phyloP scores from a whole-genome alignment of 2,113 vertebrate genomes.

The Poeciliopsis turrubarensis region DNA sequence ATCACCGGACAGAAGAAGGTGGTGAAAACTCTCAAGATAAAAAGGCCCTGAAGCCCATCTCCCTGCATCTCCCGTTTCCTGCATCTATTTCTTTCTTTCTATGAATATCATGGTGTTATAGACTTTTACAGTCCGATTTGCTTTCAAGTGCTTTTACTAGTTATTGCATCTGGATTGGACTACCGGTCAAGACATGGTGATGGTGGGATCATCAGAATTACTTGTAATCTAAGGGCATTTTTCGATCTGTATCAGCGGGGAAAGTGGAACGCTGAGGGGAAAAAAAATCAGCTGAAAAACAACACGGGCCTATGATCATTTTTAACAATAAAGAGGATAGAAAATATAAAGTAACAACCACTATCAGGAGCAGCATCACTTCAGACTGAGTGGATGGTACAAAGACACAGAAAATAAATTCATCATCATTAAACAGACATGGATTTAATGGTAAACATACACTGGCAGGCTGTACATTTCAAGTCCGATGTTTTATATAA shows the following conservation, averaged over 20 bases:
- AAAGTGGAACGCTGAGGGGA: not conserved
- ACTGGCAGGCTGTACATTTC: slow-evolving; percentile 12
- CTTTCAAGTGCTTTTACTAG: slow-evolving; percentile 48
- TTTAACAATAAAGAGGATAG: not conserved
- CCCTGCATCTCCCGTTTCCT: slow-evolving; percentile 50
- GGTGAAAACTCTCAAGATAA: slow-evolving; percentile 38
- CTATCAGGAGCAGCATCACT: slow-evolving; percentile 13
- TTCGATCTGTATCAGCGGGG: slow-evolving; percentile 2
- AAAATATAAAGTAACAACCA: slow-evolving; percentile 17
- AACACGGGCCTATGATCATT: not conserved
- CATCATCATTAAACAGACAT: not conserved
- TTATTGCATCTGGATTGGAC: slow-evolving; percentile 51
- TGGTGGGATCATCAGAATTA: slow-evolving; percentile 16
- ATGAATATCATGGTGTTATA: slow-evolving; percentile 40
- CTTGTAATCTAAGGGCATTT: slow-evolving; percentile 16
- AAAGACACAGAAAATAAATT: slow-evolving; percentile 1
- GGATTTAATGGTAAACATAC: slow-evolving; percentile 31
- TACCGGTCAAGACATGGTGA: slow-evolving; percentile 1
- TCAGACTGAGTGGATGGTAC: slow-evolving; percentile 2
- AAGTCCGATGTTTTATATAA: slow-evolving; percentile 20
- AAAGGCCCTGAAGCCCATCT: slow-evolving; percentile 39
- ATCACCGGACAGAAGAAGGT: slow-evolving; percentile 39
- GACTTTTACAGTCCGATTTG: slow-evolving; percentile 48
- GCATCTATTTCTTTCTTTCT: slow-evolving; percentile 61
- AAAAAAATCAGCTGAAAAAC: not conserved